These are phyloP conservation scores for Tipula lateralis DNA, from an alignment of 2,888 invertebrate species.

Conservation along the genomic window DNA sequence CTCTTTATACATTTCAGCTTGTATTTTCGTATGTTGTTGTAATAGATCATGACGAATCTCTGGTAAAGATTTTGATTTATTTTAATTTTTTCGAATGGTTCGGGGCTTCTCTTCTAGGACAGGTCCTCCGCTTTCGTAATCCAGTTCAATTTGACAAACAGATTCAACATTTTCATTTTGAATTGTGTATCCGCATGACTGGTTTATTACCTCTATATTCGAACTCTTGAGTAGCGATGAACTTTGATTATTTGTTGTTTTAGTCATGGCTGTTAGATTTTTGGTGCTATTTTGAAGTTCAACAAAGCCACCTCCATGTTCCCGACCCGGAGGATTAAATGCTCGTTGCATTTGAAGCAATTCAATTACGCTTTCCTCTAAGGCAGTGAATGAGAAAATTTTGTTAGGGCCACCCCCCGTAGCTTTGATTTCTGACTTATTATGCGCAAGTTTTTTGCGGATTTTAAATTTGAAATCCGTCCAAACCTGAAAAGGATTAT, in stretches of 20 bases:
- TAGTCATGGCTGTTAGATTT: not conserved
- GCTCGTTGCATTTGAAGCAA: no score
- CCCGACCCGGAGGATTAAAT: no score
- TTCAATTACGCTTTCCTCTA: no score
- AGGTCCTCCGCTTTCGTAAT: not conserved
- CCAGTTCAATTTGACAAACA: not conserved
- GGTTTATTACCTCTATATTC: not conserved
- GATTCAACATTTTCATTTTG: not conserved
- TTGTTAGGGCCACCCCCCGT: no score
- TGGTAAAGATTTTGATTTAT: not conserved
- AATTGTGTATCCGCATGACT: no score
- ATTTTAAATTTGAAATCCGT: no score
- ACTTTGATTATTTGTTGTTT: not conserved
- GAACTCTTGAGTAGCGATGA: not conserved
- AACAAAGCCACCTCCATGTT: not conserved
- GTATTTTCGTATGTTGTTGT: not conserved
- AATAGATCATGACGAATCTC: not conserved
- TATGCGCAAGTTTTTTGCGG: no score
- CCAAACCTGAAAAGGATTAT: no score
- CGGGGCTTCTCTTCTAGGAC: not conserved
- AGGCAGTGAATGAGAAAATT: no score
- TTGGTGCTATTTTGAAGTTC: not conserved
- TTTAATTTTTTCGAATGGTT: not conserved
- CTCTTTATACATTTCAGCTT: not conserved
- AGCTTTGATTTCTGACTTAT: no score